Conservation (phyloP, 2,113 vertebrate species). For the Rhipidura dahli region DNA sequence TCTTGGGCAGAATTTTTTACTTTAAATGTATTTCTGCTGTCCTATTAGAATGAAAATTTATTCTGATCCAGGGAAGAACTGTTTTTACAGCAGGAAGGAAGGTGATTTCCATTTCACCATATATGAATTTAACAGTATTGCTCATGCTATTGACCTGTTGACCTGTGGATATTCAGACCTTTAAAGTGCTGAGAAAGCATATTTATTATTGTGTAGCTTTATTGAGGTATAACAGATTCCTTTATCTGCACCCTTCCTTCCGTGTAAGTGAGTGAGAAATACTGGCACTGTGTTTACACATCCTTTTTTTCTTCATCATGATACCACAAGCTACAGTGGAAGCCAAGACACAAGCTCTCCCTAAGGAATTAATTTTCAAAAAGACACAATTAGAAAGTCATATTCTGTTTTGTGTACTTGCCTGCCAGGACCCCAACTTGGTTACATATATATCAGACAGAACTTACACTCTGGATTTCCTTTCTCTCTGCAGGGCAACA, state of each 20-base stretch:
- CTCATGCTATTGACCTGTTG: not conserved
- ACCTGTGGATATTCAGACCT: not conserved
- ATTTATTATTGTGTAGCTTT: not conserved
- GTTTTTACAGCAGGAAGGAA: not conserved
- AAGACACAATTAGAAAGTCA: not conserved
- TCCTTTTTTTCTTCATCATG: not conserved
- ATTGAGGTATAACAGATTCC: not conserved
- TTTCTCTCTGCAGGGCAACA: conserved; percentile 1
- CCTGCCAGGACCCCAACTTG: not conserved
- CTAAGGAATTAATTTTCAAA: not conserved
- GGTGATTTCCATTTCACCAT: not conserved
- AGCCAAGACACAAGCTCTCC: not conserved
- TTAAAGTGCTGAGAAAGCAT: not conserved
- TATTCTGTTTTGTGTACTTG: not conserved
- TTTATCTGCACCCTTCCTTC: not conserved
- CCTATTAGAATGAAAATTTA: not conserved
- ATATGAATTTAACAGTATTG: not conserved
- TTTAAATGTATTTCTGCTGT: not conserved
- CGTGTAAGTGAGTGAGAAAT: not conserved
- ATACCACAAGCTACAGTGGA: not conserved
- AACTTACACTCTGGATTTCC: not conserved
- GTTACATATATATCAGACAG: not conserved
- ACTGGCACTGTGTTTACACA: not conserved
- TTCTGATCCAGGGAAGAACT: not conserved
- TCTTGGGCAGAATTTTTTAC: not conserved